Evolutionary conservation across 2,113 vertebrate genomes (phyloP).

Genomic region (Suricata suricatta): DNA sequence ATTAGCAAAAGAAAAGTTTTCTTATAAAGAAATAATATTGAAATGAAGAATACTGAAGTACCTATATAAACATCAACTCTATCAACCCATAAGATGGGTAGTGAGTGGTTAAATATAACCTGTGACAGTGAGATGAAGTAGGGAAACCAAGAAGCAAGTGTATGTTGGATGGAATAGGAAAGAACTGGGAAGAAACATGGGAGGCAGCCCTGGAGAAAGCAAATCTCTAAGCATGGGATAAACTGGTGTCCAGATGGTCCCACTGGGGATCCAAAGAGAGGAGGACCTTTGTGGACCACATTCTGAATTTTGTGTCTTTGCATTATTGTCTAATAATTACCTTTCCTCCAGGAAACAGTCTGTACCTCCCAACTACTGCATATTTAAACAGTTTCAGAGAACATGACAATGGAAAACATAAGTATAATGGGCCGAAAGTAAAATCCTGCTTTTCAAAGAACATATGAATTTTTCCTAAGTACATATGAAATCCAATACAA

Average conservation of each 20-base stretch:
- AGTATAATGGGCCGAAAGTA: background rate
- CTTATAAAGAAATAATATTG: background rate
- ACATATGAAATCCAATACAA: background rate
- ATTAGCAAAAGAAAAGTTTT: background rate
- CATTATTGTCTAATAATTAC: background rate
- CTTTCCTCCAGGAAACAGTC: background rate
- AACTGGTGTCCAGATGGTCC: background rate
- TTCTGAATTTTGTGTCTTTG: background rate
- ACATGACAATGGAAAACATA: background rate
- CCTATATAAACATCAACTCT: background rate
- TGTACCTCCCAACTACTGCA: background rate
- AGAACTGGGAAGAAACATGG: background rate
- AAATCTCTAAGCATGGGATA: background rate
- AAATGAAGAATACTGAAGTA: background rate
- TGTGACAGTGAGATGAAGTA: background rate
- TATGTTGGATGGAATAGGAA: background rate
- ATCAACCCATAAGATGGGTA: background rate
- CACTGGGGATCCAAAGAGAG: background rate
- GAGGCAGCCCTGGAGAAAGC: accelerated
- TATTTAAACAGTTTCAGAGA: constrained; percentile 8
- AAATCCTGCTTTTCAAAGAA: constrained; percentile 2
- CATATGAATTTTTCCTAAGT: background rate
- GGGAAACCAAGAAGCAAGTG: background rate
- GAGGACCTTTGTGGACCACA: background rate
- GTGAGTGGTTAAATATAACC: background rate